Conservation (phyloP, 2,113 vertebrate genomes). For the Etheostoma spectabile region DNA sequence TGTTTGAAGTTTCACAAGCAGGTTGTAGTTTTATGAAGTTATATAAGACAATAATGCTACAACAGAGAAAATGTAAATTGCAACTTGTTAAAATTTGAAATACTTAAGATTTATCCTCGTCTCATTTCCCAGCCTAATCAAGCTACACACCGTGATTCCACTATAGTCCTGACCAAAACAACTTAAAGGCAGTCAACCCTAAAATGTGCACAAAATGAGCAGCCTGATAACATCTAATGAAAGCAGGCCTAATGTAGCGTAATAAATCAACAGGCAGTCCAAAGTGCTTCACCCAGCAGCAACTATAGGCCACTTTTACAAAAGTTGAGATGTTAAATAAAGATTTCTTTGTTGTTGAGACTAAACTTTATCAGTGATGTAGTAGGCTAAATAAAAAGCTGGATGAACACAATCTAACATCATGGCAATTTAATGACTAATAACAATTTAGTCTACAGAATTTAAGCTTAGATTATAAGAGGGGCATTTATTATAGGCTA, state of each 20-base stretch:
- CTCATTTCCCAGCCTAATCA: conserved; percentile 50
- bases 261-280: conserved; percentile 68
- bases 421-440: conserved; percentile 50
- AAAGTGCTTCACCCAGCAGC: conserved; percentile 31
- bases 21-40: background rate
- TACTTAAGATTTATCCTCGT: background rate
- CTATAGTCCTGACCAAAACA: background rate
- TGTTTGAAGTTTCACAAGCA: background rate
- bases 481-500: background rate
- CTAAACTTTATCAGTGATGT: conserved; percentile 53
- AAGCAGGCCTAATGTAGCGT: conserved; percentile 53
- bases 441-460: conserved; percentile 25
- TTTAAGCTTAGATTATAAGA: background rate
- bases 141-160: conserved; percentile 4
- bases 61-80: background rate
- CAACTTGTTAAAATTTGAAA: background rate
- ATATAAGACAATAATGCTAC: background rate
- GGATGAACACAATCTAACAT: conserved; percentile 65
- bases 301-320: conserved; percentile 52
- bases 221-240: conserved; percentile 68
- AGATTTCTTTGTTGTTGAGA: conserved; percentile 50
- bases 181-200: conserved; percentile 46
- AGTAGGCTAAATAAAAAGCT: conserved; percentile 56
- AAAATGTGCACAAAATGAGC: conserved; percentile 61
- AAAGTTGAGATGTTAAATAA: conserved; percentile 57